Conservation (phyloP, 2,113 vertebrate species). For the Naja naja region DNA sequence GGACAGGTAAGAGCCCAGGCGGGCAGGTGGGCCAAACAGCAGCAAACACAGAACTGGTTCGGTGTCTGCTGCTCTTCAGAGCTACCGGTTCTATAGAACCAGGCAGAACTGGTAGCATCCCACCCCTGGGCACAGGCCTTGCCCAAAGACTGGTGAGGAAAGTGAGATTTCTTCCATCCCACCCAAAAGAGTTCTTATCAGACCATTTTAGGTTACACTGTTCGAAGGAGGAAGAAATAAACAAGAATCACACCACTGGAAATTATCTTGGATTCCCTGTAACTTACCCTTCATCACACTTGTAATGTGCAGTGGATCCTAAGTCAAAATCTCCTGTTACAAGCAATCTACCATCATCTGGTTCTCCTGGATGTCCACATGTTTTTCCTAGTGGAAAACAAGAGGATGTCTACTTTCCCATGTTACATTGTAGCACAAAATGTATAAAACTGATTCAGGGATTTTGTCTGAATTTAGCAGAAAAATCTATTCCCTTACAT, state of each 20-base stretch:
- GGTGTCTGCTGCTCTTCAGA: too few relatives aligned
- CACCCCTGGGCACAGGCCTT: neutral
- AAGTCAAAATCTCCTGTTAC: neutral
- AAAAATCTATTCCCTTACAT: neutral
- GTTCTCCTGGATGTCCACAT: slow-evolving; percentile 1
- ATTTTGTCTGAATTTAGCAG: neutral
- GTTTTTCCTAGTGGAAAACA: neutral
- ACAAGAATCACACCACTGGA: neutral
- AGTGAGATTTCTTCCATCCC: neutral
- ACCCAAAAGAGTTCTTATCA: neutral
- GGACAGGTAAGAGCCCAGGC: too few relatives aligned
- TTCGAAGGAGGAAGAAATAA: neutral
- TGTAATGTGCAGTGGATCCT: neutral
- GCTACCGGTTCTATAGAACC: too few relatives aligned
- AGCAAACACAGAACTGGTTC: too few relatives aligned
- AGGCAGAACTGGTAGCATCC: too few relatives aligned
- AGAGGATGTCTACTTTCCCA: neutral
- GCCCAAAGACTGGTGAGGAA: neutral
- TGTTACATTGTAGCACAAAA: neutral
- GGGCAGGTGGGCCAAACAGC: too few relatives aligned
- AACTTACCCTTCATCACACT: neutral
- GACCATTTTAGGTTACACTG: neutral
- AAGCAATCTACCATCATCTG: neutral
- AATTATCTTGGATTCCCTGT: neutral
- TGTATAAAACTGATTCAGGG: neutral